Conservation (phyloP, 2,113 vertebrate species). For the Danio rerio region DNA sequence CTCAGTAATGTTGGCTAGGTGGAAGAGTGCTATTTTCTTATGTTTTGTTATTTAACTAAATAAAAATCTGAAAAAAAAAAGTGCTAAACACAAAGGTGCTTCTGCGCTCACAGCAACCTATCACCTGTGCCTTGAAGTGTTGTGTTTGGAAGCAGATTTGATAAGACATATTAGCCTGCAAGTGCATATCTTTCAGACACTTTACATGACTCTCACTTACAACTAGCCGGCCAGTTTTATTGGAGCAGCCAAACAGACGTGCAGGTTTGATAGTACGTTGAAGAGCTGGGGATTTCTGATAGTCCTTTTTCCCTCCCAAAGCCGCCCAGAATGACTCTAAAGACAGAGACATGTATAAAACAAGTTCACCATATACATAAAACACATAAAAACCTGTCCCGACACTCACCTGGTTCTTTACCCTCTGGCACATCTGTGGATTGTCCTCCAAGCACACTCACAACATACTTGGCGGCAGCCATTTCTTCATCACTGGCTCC, state of each 20-base stretch:
- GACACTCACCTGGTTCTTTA: slow-evolving; percentile 72
- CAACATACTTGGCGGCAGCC: slow-evolving; percentile 66
- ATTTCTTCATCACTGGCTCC: slow-evolving; percentile 70
- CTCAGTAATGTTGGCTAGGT: no score
- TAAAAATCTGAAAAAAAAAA: no score
- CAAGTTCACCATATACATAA: neutral
- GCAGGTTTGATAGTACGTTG: slow-evolving; percentile 58
- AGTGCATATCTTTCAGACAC: no score
- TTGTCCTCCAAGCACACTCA: slow-evolving; percentile 67
- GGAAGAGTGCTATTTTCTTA: no score
- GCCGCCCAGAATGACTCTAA: slow-evolving; percentile 74
- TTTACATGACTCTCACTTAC: slow-evolving; percentile 52
- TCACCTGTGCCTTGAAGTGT: no score
- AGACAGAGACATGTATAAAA: neutral
- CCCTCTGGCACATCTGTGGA: slow-evolving; percentile 66
- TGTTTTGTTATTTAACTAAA: no score
- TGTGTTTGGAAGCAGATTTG: no score
- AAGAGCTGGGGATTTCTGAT: slow-evolving; percentile 74
- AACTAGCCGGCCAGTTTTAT: slow-evolving; percentile 75
- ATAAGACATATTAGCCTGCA: neutral
- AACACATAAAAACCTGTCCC: neutral
- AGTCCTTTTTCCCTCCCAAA: slow-evolving; percentile 75
- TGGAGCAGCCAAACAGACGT: slow-evolving; percentile 78
- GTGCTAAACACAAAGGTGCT: no score
- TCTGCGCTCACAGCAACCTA: no score